Percentiles rank a stretch among this genome's conserved stretches.
phyloP scores from a whole-genome alignment of 2,797 vertebrate species.

The Myripristis murdjan region DNA sequence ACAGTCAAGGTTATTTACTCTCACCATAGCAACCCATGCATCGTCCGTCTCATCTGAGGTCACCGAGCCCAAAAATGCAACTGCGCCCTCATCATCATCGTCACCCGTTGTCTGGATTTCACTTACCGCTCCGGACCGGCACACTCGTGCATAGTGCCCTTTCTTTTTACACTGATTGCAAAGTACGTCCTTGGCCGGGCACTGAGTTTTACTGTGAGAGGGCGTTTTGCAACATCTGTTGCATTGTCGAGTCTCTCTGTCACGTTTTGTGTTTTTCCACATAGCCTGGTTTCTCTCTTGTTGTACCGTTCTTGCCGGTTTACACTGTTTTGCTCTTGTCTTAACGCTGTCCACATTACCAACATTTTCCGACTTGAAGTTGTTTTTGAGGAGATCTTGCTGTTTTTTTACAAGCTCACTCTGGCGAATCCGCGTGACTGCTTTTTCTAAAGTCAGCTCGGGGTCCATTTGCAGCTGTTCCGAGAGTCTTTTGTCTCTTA shows the following conservation, averaged over 20 bases:
- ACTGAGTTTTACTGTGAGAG: no score
- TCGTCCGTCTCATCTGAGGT: not conserved
- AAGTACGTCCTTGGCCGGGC: no score
- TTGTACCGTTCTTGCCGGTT: no score
- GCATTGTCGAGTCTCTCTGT: no score
- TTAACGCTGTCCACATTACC: no score
- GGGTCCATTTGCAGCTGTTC: conserved; percentile 24
- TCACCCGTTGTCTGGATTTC: not conserved
- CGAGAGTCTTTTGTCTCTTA: conserved; percentile 8
- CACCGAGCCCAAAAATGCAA: not conserved
- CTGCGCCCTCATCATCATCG: not conserved
- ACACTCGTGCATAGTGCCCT: conserved; percentile 11
- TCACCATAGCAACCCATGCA: conserved; percentile 1
- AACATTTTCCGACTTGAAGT: not conserved
- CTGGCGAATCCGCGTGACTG: not conserved
- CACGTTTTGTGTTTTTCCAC: no score
- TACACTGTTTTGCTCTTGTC: no score
- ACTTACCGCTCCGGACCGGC: not conserved
- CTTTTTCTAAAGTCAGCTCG: conserved; percentile 10
- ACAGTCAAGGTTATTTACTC: conserved; percentile 1
- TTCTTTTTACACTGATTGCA: not conserved
- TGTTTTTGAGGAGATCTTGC: conserved; percentile 6
- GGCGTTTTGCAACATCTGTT: no score
- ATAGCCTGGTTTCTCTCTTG: no score
- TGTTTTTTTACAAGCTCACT: conserved; percentile 3